A percentile compares a stretch with the other conserved stretches of the same genome.
phyloP scores from a whole-genome alignment of 2,888 invertebrate species.

The Lithophane semibrunnea region DNA sequence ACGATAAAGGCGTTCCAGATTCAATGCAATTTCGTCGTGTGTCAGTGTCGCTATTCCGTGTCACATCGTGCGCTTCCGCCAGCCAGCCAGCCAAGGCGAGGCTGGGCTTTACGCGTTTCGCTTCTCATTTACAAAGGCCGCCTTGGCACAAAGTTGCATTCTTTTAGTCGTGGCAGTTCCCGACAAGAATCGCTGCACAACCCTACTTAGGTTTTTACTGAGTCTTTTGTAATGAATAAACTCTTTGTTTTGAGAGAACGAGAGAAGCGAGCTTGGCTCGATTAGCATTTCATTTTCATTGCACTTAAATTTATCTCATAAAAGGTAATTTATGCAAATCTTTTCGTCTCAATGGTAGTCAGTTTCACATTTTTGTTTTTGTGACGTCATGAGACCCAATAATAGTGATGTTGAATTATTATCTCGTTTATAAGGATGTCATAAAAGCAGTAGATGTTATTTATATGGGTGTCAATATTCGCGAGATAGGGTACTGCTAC shows the following conservation, averaged over 20 bases:
- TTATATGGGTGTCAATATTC: conserved; percentile 56
- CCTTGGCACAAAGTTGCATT: conserved; percentile 72
- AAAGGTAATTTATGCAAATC: conserved; percentile 63
- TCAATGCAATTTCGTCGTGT: conserved; percentile 73
- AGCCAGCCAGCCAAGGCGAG: conserved; percentile 54
- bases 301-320: conserved; percentile 62
- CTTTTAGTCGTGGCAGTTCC: conserved; percentile 67
- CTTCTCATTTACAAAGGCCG: conserved; percentile 71
- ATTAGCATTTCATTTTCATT: conserved; percentile 69
- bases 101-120: conserved; percentile 65
- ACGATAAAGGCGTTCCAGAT: conserved; percentile 69
- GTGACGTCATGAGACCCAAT: conserved; percentile 21
- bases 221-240: conserved; percentile 72
- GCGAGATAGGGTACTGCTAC: conserved; percentile 27
- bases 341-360: conserved; percentile 31
- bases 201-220: conserved; percentile 70
- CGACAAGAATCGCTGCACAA: conserved; percentile 68
- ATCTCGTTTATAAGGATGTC: conserved; percentile 25
- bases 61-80: conserved; percentile 68
- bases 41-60: conserved; percentile 69
- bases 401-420: conserved; percentile 30
- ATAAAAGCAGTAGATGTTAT: conserved; percentile 45
- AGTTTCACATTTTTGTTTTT: conserved; percentile 29
- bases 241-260: conserved; percentile 71
- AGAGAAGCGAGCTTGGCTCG: conserved; percentile 61